A percentile compares a stretch with the other conserved stretches of the same genome.
These are phyloP conservation scores for Leptonema lineaticorne DNA, from an alignment of 1,140 invertebrate species.

Conservation along the genomic window DNA sequence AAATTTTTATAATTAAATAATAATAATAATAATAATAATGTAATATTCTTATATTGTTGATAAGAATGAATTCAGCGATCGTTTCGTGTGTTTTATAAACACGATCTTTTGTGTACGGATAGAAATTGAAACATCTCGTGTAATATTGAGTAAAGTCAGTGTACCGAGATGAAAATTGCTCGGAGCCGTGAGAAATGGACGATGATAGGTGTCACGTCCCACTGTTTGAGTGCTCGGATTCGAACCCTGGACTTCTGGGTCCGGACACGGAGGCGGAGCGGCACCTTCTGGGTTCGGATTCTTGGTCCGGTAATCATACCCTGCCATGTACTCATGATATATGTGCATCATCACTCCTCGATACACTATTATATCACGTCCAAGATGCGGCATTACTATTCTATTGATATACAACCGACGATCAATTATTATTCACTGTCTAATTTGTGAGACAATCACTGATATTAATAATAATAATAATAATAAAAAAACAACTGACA, in stretches of 20 bases:
- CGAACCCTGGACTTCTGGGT: not conserved
- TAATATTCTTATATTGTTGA: too few species aligned
- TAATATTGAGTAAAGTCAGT: too few species aligned
- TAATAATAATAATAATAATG: too few species aligned
- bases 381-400: not conserved
- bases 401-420: constrained; percentile 4
- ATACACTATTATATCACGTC: constrained; percentile 8
- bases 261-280: constrained; percentile 24
- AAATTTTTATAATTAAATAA: too few species aligned
- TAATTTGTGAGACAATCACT: not conserved
- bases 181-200: too few species aligned
- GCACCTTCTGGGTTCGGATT: constrained; percentile 30
- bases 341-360: constrained; percentile 26
- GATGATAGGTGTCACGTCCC: not conserved
- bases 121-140: too few species aligned
- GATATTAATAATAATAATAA: too few species aligned
- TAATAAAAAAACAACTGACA: too few species aligned
- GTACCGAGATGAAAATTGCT: too few species aligned
- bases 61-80: too few species aligned
- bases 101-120: too few species aligned
- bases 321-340: constrained; percentile 26
- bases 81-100: too few species aligned
- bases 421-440: not conserved
- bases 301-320: constrained; percentile 31
- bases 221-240: not conserved